Base-by-base conservation (phyloP, 1,140 invertebrate genomes). In the Caerostris darwini region DNA sequence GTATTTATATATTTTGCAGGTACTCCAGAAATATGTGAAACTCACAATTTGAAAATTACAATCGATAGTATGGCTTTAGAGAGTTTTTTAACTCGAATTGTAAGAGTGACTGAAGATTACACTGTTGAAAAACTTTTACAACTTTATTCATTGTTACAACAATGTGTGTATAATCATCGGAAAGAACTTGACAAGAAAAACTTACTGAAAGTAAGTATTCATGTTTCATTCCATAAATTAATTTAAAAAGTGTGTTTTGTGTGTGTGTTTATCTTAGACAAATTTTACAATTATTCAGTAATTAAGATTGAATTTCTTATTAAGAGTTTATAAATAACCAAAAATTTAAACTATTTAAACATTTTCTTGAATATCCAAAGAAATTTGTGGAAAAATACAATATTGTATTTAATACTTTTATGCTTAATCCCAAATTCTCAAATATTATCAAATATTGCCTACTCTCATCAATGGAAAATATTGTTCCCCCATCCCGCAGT, bases 41-140 rank as follows among this genome's bases (percentile, higher is more conserved):
- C 50, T 88, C 58, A 34, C 50, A 17, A 50, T 53, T 53, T 88
- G 34, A 90, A 77, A 67, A 83, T 95, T 12, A 69, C 34, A 64
- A 90, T 94, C 53, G 94, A 95, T 61, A 64, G 17, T 59, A 67
- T 57, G 6, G 90, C 95, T 14, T 95, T 96, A 61, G 81, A 89
- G 2, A 85, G 71, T 14, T 94, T 96, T 10, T 90, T 96, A 7
- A 95, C 95, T 54, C 87, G 88, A n/a, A 94, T 95, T 12, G 96
- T 96, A n/a, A 61, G 87, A 17, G n/a, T 94, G 5, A 96, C 96
- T 7, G 93, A 95, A 34, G 94, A 95, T 61, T 96, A 93, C 94
- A 95, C 92, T 69, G 95, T 96, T 17, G 96, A 96, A 87, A 92
- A 94, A 17, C 88, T 96, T 54, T 95, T 96, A 89, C 95, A 96